Base-by-base conservation (phyloP, 2,113 vertebrate species). In the Neotragus pygmaeus region DNA sequence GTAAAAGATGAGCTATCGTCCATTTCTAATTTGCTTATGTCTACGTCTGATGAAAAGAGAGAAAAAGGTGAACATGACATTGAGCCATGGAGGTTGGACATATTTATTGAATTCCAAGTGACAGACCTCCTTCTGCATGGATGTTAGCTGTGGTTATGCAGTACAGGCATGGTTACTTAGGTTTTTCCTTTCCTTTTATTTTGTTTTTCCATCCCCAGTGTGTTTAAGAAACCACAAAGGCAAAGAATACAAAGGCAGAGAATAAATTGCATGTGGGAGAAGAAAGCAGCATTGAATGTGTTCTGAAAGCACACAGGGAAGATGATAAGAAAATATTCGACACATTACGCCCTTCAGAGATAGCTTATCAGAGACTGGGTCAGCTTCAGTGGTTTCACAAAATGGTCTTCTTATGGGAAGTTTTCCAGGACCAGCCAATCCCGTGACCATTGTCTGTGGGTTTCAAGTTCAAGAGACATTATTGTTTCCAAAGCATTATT, bases 351-450 rank as follows among this genome's bases (percentile, higher is more conserved):
- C 58, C 45, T 94, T 70, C 23, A 33, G 49, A 90, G 93, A 92
- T 91, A 98, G 94, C 7, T 1, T 96, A 98, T 97, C 1, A 5
- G 95, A 95, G 92, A 84, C 55, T 98, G 91, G 97, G 96, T 98
- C 95, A 97, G 94, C 94, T 98, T 97, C 96, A 93, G 70, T 98
- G 95, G 96, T 98, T 98, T 97, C 97, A 98, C 91, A 98, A 98
- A 98, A 96, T 96, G 81, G 81, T 96, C 96, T 97, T 98, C 82
- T 98, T 98, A 96, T 95, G 96, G 96, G 95, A 98, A 98, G 96
- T 92, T 96, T 97, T 98, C 94, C 64, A 96, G 90, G 92, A 73
- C 86, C 95, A 98, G 93, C 86, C 94, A 97, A 36, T 62, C 16
- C 70, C 96, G 55, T 98, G 95, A 96, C 89, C 97, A 93, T 98